Conservation (phyloP, 2,888 invertebrate genomes). For the Cepaea hortensis region DNA sequence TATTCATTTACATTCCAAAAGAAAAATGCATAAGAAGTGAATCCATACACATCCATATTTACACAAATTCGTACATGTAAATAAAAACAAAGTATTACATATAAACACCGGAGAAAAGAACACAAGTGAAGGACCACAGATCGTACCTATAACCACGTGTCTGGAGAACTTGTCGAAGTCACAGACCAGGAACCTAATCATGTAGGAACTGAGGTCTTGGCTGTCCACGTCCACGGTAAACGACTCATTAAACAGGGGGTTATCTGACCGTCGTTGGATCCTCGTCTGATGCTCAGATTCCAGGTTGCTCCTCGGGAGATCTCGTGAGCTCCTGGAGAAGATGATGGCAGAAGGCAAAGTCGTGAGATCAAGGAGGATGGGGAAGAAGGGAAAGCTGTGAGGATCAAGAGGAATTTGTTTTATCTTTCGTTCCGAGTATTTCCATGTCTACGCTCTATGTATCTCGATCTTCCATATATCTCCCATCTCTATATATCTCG, state of each 20-base stretch:
- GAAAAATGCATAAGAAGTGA: too few relatives aligned
- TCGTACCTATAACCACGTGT: slow-evolving; percentile 65
- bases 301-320: slow-evolving; percentile 61
- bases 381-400: background rate
- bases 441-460: background rate
- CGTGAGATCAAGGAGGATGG: too few relatives aligned
- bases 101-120: too few relatives aligned
- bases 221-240: slow-evolving; percentile 58
- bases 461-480: background rate
- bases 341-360: slow-evolving; percentile 12
- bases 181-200: slow-evolving; percentile 62
- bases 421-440: too few relatives aligned
- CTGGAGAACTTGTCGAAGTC: slow-evolving; percentile 68
- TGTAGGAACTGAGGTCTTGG: slow-evolving; percentile 51
- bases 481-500: background rate
- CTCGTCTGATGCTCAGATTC: slow-evolving; percentile 68
- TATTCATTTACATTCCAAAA: too few relatives aligned
- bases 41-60: too few relatives aligned
- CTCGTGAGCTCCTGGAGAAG: slow-evolving; percentile 48
- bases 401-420: too few relatives aligned
- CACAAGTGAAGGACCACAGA: background rate
- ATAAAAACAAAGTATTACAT: too few relatives aligned
- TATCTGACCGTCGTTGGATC: slow-evolving; percentile 61
- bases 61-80: too few relatives aligned
- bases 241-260: slow-evolving; percentile 63